A percentile compares a stretch with the other conserved stretches of the same genome.
Conservation (phyloP, 2,888 invertebrate species). For the Mythimna lalbum region DNA sequence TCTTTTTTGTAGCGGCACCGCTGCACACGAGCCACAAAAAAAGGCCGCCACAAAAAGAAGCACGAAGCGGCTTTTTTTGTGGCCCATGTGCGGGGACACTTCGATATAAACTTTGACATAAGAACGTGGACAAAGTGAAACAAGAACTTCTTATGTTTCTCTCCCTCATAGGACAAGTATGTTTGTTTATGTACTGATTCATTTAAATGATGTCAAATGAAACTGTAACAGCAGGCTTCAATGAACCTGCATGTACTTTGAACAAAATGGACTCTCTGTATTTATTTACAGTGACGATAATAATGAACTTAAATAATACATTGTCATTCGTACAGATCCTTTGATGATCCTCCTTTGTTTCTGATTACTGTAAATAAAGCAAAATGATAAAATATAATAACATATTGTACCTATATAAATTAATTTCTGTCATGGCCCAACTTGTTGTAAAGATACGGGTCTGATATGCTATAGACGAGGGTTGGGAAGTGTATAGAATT, state of each 20-base stretch:
- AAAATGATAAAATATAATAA: background rate
- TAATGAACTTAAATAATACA: conserved; percentile 32
- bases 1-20: too few relatives aligned
- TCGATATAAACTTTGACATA: too few relatives aligned
- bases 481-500: too few relatives aligned
- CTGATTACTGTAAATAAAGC: conserved; percentile 11
- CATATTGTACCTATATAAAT: background rate
- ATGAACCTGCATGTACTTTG: background rate
- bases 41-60: too few relatives aligned
- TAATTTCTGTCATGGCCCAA: background rate
- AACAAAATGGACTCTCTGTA: background rate
- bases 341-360: conserved; percentile 26
- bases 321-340: conserved; percentile 25
- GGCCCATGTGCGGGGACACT: too few relatives aligned
- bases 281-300: background rate
- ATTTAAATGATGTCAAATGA: too few relatives aligned
- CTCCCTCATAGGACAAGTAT: too few relatives aligned
- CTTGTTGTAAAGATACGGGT: background rate
- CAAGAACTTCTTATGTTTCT: too few relatives aligned
- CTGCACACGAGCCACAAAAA: too few relatives aligned
- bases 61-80: too few relatives aligned
- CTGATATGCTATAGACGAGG: background rate
- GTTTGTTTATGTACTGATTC: too few relatives aligned
- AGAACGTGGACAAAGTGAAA: too few relatives aligned
- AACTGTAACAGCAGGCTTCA: background rate